These are phyloP conservation scores for Mythimna loreyi DNA, from an alignment of 2,888 invertebrate species.

Conservation along the genomic window DNA sequence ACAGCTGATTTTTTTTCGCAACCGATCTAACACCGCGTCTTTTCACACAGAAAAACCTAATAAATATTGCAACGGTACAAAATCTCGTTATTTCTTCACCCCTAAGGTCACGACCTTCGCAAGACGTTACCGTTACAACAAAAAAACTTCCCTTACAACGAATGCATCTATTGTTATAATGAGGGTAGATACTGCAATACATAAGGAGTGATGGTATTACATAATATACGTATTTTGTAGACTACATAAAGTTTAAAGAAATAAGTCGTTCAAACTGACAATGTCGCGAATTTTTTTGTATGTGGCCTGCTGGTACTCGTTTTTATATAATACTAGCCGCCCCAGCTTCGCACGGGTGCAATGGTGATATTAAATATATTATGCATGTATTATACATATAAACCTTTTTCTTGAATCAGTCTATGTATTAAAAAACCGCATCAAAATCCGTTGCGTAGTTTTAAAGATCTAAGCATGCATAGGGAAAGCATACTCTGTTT, in stretches of 20 bases:
- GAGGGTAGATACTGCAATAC: constrained; percentile 34
- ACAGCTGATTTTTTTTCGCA: constrained; percentile 17
- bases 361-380: too few species aligned
- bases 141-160: constrained; percentile 45
- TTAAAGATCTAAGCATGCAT: too few species aligned
- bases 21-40: not conserved
- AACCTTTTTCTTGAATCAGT: too few species aligned
- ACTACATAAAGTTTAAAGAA: constrained; percentile 31
- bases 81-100: constrained; percentile 34
- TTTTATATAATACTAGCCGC: not conserved
- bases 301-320: not conserved
- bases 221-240: not conserved
- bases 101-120: constrained; percentile 53
- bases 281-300: constrained; percentile 7
- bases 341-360: too few species aligned
- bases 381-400: too few species aligned
- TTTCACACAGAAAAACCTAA: constrained; percentile 55
- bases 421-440: too few species aligned
- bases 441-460: too few species aligned
- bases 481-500: too few species aligned
- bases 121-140: constrained; percentile 49
- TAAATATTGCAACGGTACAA: constrained; percentile 46
- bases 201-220: constrained; percentile 25
- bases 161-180: constrained; percentile 54
- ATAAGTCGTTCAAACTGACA: constrained; percentile 5